A percentile compares a stretch with the other conserved stretches of the same genome.
phyloP scores from a whole-genome alignment of 2,797 vertebrate genomes.

The Lemur catta region DNA sequence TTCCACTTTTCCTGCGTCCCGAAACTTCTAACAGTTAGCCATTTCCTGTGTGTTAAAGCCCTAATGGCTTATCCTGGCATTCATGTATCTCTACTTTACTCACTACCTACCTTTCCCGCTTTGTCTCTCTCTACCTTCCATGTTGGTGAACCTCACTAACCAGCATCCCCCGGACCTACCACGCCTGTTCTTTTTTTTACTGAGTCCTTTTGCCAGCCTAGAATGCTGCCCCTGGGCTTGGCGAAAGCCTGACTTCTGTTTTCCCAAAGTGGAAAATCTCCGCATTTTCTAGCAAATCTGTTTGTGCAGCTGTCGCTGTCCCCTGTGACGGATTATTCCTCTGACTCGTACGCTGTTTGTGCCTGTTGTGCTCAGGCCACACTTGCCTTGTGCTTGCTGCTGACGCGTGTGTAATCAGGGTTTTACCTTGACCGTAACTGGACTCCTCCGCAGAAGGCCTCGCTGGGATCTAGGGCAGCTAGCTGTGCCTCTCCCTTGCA shows the following conservation, averaged over 20 bases:
- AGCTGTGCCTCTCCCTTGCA: not conserved
- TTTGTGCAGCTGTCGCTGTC: not conserved
- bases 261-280: not conserved
- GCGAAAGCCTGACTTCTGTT: not conserved
- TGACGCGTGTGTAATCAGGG: fast-evolving
- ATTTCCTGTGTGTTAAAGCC: not conserved
- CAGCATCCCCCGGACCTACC: not conserved
- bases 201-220: not conserved
- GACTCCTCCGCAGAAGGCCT: not conserved
- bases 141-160: not conserved
- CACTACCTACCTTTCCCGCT: no score
- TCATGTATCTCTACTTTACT: not conserved
- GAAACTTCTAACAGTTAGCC: not conserved
- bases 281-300: not conserved
- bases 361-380: not conserved
- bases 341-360: not conserved
- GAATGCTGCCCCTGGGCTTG: not conserved
- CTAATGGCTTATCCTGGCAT: not conserved
- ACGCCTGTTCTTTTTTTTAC: not conserved
- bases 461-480: not conserved
- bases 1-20: not conserved
- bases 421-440: not conserved
- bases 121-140: not conserved
- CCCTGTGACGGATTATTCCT: not conserved
- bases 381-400: not conserved